These are phyloP conservation scores for Sinella curviseta DNA, from an alignment of 1,140 invertebrate species.

Conservation along the genomic window DNA sequence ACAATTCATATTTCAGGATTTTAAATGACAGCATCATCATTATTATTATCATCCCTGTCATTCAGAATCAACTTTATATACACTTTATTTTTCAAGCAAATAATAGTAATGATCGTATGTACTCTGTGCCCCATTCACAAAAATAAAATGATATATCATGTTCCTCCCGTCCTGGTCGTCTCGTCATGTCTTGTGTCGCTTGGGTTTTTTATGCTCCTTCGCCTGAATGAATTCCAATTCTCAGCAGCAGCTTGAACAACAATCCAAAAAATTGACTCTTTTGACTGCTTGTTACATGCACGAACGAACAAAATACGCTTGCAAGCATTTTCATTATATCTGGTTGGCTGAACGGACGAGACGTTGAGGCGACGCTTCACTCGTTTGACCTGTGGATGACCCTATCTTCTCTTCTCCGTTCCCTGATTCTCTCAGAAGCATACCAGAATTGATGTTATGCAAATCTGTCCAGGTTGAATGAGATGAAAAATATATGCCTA, in stretches of 20 bases:
- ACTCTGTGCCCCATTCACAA: not conserved
- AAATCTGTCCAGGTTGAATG: not conserved
- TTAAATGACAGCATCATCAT: not conserved
- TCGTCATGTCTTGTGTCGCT: not conserved
- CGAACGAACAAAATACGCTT: not conserved
- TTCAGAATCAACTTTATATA: not conserved
- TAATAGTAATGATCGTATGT: no score
- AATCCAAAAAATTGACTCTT: no score
- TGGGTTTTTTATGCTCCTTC: no score
- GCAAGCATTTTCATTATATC: not conserved
- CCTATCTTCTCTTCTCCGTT: not conserved
- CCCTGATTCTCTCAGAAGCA: not conserved
- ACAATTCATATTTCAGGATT: constrained; percentile 12
- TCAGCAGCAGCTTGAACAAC: no score
- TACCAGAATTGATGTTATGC: constrained; percentile 5
- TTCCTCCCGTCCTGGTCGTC: not conserved
- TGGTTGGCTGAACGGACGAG: not conserved
- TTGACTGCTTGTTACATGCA: no score
- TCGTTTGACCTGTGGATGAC: not conserved
- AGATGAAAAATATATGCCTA: not conserved
- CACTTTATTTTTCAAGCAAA: no score
- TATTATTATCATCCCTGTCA: not conserved
- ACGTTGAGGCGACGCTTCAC: not conserved
- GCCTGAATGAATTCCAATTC: no score
- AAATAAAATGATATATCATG: not conserved